Percentiles rank a stretch among this genome's conserved stretches.
These are phyloP conservation scores for Calycopis cecrops DNA, from an alignment of 1,140 invertebrate species.

Conservation along the genomic window DNA sequence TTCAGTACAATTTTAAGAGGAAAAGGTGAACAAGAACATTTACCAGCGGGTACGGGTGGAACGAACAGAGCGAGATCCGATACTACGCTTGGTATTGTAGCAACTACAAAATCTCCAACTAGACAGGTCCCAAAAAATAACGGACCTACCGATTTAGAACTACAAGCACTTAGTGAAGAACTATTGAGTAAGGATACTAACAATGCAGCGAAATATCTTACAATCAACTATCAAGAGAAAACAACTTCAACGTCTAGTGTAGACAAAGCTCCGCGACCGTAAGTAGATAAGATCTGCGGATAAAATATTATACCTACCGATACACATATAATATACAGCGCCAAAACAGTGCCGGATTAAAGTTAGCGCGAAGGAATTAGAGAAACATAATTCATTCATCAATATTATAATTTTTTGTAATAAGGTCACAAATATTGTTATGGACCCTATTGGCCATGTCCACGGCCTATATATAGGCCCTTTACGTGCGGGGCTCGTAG, in stretches of 20 bases:
- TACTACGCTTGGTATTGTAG: conserved; percentile 17
- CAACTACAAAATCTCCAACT: conserved; percentile 24
- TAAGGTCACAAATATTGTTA: too few relatives aligned
- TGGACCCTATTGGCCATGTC: too few relatives aligned
- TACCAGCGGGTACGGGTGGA: conserved; percentile 17
- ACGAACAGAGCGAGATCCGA: conserved; percentile 28
- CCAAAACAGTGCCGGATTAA: too few relatives aligned
- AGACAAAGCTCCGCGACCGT: conserved; percentile 86
- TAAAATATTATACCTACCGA: too few relatives aligned
- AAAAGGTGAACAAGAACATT: conserved; percentile 25
- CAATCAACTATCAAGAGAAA: conserved; percentile 82
- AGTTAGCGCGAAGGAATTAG: too few relatives aligned
- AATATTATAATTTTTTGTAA: too few relatives aligned
- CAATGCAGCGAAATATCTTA: conserved; percentile 80
- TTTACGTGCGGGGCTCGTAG: too few relatives aligned
- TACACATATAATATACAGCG: too few relatives aligned
- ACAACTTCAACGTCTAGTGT: conserved; percentile 79
- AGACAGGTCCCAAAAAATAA: conserved; percentile 45
- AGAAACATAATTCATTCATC: too few relatives aligned
- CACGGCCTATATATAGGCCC: too few relatives aligned
- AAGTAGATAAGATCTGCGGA: conserved; percentile 58
- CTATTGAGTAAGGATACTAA: conserved; percentile 83
- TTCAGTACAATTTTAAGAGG: conserved; percentile 55
- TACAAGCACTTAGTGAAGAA: conserved; percentile 81
- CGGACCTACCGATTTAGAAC: conserved; percentile 74